Conservation (phyloP, 2,113 vertebrate species). For the Neolamprologus longior region DNA sequence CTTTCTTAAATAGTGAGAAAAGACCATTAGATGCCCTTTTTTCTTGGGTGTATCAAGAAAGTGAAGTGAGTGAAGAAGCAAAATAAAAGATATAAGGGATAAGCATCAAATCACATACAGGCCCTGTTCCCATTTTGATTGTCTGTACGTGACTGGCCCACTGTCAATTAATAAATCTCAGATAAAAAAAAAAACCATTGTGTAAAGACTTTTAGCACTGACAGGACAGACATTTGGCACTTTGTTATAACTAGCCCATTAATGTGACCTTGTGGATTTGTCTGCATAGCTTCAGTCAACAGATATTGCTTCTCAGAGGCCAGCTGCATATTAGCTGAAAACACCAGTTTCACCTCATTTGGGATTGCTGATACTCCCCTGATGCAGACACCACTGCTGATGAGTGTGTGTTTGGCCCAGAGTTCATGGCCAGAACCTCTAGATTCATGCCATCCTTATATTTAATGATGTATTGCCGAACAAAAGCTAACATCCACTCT, state of each 20-base stretch:
- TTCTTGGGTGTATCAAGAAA: background rate
- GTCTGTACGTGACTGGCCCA: slow-evolving; percentile 6
- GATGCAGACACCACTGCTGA: slow-evolving; percentile 24
- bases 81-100: background rate
- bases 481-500: background rate
- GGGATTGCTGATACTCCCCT: background rate
- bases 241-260: slow-evolving; percentile 25
- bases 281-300: background rate
- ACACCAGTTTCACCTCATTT: slow-evolving; percentile 37
- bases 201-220: slow-evolving; percentile 5
- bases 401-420: slow-evolving; percentile 53
- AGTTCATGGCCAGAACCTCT: slow-evolving; percentile 42
- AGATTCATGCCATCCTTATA: slow-evolving; percentile 69
- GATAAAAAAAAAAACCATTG: background rate
- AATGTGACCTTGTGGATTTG: slow-evolving; percentile 32
- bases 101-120: slow-evolving; percentile 1
- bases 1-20: slow-evolving; percentile 40
- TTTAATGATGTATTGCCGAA: slow-evolving; percentile 71
- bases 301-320: slow-evolving; percentile 18
- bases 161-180: slow-evolving; percentile 34
- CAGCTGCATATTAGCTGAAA: slow-evolving; percentile 25
- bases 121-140: background rate
- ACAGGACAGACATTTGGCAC: slow-evolving; percentile 52
- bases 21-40: background rate
- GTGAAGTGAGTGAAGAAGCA: background rate